Evolutionary conservation across 2,888 invertebrate genomes (phyloP), one percentile per base, ranked within the genome.

Genomic region (Pinctada fucata): DNA sequence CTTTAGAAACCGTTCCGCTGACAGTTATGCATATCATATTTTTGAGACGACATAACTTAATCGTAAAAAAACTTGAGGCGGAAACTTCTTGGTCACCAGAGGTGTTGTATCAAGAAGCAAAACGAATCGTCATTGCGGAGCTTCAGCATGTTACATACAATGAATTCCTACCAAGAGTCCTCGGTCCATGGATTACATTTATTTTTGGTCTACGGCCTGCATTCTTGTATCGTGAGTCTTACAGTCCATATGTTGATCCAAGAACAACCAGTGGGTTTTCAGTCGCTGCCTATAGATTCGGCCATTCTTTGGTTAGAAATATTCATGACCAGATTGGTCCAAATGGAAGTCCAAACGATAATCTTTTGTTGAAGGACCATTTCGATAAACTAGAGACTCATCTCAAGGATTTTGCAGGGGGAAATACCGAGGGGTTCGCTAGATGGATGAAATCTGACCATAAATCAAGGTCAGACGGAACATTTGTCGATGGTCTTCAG

Each of bases 121-220:
- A 97, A 79, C 94, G 94, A 86, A 95, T 98, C 48, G 90, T 97
- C 0, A 95, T 94, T 0, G 97, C 97, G 0, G 85, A 91, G 65
- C 83, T 97, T 97, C 93, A 92, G 71, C 89, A 91, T 81, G 87
- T 93, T 48, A 85, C 90, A 16, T 92, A 88, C 84, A 87, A 85
- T 65, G 92, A 93, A 82, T 93, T 88, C 76, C 93, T 99, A 75
- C 99, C 99, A 3, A 75, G 97, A 76, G 94, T 99, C 71, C 94
- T 98, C 13, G 97, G 97, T 4, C 97, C 96, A 96, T 96, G 96
- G 87, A 96, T 97, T 16, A 95, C 97, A 81, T 96, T 96, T 88
- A 93, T 97, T 2, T 97, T 97, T 90, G 97, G 96, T 4, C 93
- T 98, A 76, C 95, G 96, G 88, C 66, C 72, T 4, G n/a, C 51